Percentiles rank a stretch among this genome's conserved stretches.
phyloP scores from a whole-genome alignment of 35 echinoderm and acorn worm genomes.

The Heliocidaris erythrogramma region DNA sequence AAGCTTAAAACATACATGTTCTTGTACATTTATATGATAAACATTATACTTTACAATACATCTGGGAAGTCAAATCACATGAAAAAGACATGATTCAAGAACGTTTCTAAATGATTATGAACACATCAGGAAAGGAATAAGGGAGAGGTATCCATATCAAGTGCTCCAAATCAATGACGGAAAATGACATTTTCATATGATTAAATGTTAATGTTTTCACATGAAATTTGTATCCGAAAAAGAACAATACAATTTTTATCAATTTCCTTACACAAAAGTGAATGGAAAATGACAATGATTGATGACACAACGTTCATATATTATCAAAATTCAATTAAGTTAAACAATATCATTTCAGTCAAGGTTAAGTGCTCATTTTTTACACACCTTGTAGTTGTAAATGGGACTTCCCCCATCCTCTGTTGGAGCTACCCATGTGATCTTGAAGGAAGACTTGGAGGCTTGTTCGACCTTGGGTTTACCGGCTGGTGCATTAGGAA shows the following conservation, averaged over 20 bases:
- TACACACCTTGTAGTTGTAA: slow-evolving; percentile 38
- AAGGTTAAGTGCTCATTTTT: background rate
- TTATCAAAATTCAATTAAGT: background rate
- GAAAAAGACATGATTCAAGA: background rate
- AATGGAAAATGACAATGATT: background rate
- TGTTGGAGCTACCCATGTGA: background rate
- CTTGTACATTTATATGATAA: background rate
- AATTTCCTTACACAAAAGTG: background rate
- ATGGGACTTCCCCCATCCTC: slow-evolving; percentile 51
- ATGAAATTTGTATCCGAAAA: background rate
- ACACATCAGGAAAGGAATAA: background rate
- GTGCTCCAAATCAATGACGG: background rate
- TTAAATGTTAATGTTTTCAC: background rate
- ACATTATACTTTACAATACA: background rate
- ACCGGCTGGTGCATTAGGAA: slow-evolving; percentile 11
- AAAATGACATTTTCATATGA: background rate
- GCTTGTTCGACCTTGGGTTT: background rate
- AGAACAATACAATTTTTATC: background rate
- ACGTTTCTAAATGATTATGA: background rate
- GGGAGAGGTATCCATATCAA: background rate
- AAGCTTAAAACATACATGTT: background rate
- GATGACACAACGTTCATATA: background rate
- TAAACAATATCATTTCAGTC: background rate
- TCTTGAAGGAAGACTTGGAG: slow-evolving; percentile 39
- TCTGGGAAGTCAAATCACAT: background rate